A percentile compares a stretch with the other conserved stretches of the same genome.
Conservation (phyloP, 2,113 vertebrate species). For the Pontoporia blainvillei region DNA sequence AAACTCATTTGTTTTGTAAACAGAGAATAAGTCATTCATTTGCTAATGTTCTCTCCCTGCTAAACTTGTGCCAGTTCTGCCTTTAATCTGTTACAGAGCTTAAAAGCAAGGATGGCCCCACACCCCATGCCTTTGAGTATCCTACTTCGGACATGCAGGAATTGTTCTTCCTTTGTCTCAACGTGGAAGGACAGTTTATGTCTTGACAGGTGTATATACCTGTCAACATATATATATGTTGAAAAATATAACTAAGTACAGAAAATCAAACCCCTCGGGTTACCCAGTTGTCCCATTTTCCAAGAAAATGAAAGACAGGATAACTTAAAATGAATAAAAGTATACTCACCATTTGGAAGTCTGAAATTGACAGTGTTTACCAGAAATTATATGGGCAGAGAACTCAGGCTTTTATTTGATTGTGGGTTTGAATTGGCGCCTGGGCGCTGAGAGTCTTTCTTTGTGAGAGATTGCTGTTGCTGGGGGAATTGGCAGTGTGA, state of each 20-base stretch:
- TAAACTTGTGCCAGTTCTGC: background rate
- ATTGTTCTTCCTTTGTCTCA: slow-evolving; percentile 47
- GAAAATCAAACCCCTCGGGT: slow-evolving; percentile 14
- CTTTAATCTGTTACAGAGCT: background rate
- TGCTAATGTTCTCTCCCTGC: background rate
- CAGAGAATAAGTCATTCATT: slow-evolving; percentile 36
- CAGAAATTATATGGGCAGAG: slow-evolving; percentile 64
- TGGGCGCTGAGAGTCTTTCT: slow-evolving; percentile 61
- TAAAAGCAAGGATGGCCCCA: background rate
- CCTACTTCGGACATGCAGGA: background rate
- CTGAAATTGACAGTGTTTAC: slow-evolving; percentile 72
- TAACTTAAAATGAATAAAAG: slow-evolving; percentile 68
- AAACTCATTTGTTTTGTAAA: slow-evolving; percentile 38
- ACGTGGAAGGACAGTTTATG: slow-evolving; percentile 44
- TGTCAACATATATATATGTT: background rate
- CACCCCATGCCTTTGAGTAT: background rate
- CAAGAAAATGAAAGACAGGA: slow-evolving; percentile 62
- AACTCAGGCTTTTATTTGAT: slow-evolving; percentile 59
- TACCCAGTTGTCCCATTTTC: slow-evolving; percentile 51
- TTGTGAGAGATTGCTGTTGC: slow-evolving; percentile 62
- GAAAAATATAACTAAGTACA: slow-evolving; percentile 47
- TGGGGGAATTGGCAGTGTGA: slow-evolving; percentile 67
- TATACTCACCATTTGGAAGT: slow-evolving; percentile 54
- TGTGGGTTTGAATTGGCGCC: slow-evolving; percentile 60
- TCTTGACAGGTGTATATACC: slow-evolving; percentile 15